A percentile compares a stretch with the other conserved stretches of the same genome.
Conservation (phyloP, 1,140 invertebrate genomes). For the Anagrus nilaparvatae region DNA sequence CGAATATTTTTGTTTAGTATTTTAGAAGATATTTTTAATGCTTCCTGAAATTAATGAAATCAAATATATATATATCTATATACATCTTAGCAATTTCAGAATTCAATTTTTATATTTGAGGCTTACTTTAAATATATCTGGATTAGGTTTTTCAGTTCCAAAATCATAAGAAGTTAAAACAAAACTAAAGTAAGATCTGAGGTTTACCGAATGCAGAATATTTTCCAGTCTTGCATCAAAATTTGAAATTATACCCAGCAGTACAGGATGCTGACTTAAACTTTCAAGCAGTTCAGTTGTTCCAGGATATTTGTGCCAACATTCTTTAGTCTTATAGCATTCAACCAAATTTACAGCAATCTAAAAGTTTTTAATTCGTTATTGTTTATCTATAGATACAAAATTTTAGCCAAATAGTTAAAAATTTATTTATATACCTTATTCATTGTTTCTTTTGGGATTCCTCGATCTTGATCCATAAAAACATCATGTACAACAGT, state of each 20-base stretch:
- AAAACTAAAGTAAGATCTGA: slow-evolving; percentile 68
- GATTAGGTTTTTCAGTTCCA: slow-evolving; percentile 65
- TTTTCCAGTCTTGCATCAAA: slow-evolving; percentile 69
- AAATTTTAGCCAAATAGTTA: too few relatives aligned
- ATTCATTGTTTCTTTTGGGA: slow-evolving; percentile 22
- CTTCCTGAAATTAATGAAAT: slow-evolving; percentile 37
- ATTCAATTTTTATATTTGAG: too few relatives aligned
- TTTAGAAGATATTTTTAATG: slow-evolving; percentile 44
- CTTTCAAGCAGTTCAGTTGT: slow-evolving; percentile 51
- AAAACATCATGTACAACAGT: slow-evolving; percentile 57
- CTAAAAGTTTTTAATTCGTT: too few relatives aligned
- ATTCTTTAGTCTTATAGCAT: slow-evolving; percentile 52
- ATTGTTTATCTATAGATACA: too few relatives aligned
- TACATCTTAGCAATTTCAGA: too few relatives aligned
- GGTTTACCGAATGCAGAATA: slow-evolving; percentile 52
- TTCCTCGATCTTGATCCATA: slow-evolving; percentile 31
- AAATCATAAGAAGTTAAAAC: slow-evolving; percentile 64
- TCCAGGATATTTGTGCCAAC: slow-evolving; percentile 61
- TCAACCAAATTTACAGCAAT: slow-evolving; percentile 34
- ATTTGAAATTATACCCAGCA: slow-evolving; percentile 78
- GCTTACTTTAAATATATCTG: slow-evolving; percentile 58
- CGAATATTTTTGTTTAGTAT: slow-evolving; percentile 23
- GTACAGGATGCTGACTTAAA: slow-evolving; percentile 37
- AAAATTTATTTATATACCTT: slow-evolving; percentile 20
- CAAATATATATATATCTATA: too few relatives aligned